phyloP scores from a whole-genome alignment of 2,113 vertebrate genomes.

The Psilopsiagon aymara region DNA sequence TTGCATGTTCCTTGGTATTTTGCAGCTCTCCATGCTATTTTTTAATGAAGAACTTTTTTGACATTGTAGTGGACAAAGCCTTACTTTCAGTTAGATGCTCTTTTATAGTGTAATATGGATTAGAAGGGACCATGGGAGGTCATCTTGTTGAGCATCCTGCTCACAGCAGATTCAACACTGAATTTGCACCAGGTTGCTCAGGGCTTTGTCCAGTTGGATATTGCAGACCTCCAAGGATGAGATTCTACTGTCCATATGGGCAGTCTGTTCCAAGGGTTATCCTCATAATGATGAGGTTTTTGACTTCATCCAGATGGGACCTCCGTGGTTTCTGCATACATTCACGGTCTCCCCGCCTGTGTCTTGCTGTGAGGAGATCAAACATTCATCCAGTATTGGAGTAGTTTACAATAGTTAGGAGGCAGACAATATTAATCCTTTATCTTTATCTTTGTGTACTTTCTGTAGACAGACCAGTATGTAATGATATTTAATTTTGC shows the following conservation, averaged over 20 bases:
- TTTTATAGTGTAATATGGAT: not conserved
- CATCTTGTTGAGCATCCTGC: not conserved
- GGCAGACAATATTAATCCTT: not conserved
- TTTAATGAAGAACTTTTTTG: not conserved
- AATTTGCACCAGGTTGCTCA: not conserved
- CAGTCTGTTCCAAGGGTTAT: not conserved
- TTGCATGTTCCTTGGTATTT: not conserved
- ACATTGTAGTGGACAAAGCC: not conserved
- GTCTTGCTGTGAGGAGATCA: not conserved
- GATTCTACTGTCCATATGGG: not conserved
- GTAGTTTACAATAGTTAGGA: not conserved
- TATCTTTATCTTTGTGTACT: not conserved
- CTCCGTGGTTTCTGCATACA: not conserved
- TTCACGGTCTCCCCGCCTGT: not conserved
- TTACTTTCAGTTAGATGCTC: not conserved
- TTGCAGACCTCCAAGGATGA: not conserved
- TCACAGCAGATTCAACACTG: not conserved
- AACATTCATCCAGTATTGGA: not conserved
- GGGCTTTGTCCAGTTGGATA: not conserved
- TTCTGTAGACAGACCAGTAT: not conserved
- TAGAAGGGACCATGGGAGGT: not conserved
- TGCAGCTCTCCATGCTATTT: not conserved
- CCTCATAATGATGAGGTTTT: not conserved
- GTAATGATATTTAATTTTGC: not conserved
- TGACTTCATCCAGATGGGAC: not conserved